A percentile compares a stretch with the other conserved stretches of the same genome.
phyloP scores from a whole-genome alignment of 2,113 vertebrate genomes.

The Aramus guarauna region DNA sequence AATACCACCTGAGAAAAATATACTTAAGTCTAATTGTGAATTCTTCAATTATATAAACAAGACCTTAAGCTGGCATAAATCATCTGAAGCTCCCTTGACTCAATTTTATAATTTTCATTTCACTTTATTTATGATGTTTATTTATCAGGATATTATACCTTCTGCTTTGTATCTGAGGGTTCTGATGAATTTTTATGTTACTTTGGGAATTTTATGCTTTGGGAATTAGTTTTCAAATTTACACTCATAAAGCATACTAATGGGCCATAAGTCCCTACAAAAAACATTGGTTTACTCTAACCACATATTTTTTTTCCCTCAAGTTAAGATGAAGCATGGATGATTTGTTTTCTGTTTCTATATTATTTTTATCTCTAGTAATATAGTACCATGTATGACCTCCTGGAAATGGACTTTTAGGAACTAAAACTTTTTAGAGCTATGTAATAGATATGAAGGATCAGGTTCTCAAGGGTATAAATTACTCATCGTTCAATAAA shows the following conservation, averaged over 20 bases:
- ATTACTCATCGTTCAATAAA: not conserved
- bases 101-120: not conserved
- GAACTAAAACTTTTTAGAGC: not conserved
- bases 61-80: not conserved
- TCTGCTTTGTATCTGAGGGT: not conserved
- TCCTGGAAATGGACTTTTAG: not conserved
- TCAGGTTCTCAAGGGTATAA: not conserved
- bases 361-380: not conserved
- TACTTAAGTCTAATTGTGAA: not conserved
- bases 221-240: not conserved
- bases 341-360: not conserved
- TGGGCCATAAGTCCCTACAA: not conserved
- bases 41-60: not conserved
- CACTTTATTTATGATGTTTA: not conserved
- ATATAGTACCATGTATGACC: not conserved
- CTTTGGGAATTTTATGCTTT: not conserved
- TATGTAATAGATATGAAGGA: not conserved
- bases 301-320: not conserved
- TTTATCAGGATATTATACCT: not conserved
- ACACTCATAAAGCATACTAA: not conserved
- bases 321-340: not conserved
- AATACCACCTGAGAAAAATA: slow-evolving; percentile 2
- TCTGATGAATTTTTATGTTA: not conserved
- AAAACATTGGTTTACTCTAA: not conserved
- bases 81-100: not conserved